Evolutionary conservation across 2,888 invertebrate genomes (phyloP).

Genomic region (Ectemnius cavifrons): DNA sequence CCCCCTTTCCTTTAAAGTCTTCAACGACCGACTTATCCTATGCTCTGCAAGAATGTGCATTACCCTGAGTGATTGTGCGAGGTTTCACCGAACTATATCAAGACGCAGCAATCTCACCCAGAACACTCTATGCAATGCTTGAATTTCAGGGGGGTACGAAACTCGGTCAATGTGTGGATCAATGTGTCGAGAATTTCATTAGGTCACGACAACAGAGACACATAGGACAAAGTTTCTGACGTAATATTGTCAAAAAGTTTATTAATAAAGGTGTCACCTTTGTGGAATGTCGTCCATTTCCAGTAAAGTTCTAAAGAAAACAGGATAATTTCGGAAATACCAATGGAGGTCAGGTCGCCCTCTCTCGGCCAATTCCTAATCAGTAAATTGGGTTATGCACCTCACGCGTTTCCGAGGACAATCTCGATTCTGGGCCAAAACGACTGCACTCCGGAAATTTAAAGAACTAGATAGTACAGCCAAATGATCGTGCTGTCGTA

Average conservation of each 20-base stretch:
- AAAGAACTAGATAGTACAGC: no score
- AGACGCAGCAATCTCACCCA: conserved; percentile 3
- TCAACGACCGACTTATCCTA: conserved; percentile 31
- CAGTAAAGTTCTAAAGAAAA: background rate
- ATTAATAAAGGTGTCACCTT: background rate
- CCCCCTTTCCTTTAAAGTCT: conserved; percentile 4
- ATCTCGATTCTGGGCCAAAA: conserved; percentile 27
- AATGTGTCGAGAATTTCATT: conserved; percentile 1
- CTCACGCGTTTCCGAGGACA: conserved; percentile 17
- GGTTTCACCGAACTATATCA: conserved; percentile 16
- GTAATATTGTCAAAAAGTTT: background rate
- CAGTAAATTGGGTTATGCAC: conserved; percentile 34
- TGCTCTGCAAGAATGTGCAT: conserved; percentile 30
- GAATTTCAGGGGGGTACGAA: no score
- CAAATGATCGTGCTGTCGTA: no score
- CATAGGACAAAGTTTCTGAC: no score
- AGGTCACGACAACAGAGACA: no score
- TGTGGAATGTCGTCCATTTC: background rate
- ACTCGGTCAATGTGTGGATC: background rate
- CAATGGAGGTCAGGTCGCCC: conserved; percentile 23
- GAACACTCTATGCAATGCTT: conserved; percentile 8
- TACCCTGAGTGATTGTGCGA: conserved; percentile 17
- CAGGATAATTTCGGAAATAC: conserved; percentile 23
- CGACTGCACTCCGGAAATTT: background rate
- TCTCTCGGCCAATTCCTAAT: conserved; percentile 42